These are phyloP conservation scores for Tamandua tetradactyla DNA, from an alignment of 2,797 vertebrate genomes.

Conservation along the genomic window DNA sequence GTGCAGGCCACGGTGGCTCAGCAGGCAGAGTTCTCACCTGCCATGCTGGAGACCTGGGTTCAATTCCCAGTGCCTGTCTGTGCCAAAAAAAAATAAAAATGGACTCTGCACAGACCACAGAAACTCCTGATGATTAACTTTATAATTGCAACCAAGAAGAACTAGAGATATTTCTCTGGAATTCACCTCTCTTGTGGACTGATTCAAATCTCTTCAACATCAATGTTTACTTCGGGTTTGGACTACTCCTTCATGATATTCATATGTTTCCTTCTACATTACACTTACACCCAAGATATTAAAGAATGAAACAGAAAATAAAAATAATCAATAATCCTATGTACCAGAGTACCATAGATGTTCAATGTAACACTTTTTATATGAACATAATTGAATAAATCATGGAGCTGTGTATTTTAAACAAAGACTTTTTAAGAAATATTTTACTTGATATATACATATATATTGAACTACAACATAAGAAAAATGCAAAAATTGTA, in stretches of 20 bases:
- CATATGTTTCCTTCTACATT: neutral
- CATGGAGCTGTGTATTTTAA: neutral
- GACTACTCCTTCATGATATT: neutral
- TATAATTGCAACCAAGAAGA: neutral
- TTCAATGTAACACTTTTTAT: neutral
- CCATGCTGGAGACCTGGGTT: no score
- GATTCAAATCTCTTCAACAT: conserved; percentile 9
- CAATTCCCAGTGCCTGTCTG: no score
- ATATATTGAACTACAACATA: neutral
- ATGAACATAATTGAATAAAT: neutral
- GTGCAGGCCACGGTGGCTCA: no score
- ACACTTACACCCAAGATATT: neutral
- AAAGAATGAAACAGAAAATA: conserved; percentile 40
- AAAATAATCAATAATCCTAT: neutral
- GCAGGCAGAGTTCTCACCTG: no score
- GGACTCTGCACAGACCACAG: neutral
- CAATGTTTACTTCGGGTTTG: conserved; percentile 8
- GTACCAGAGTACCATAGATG: neutral
- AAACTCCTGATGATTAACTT: neutral
- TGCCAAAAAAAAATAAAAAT: no score
- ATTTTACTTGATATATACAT: neutral
- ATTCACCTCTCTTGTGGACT: conserved; percentile 31
- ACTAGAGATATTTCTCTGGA: conserved; percentile 21
- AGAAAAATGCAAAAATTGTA: neutral
- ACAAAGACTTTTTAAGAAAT: neutral